Conservation (phyloP, 2,113 vertebrate genomes). For the Pungitius pungitius region DNA sequence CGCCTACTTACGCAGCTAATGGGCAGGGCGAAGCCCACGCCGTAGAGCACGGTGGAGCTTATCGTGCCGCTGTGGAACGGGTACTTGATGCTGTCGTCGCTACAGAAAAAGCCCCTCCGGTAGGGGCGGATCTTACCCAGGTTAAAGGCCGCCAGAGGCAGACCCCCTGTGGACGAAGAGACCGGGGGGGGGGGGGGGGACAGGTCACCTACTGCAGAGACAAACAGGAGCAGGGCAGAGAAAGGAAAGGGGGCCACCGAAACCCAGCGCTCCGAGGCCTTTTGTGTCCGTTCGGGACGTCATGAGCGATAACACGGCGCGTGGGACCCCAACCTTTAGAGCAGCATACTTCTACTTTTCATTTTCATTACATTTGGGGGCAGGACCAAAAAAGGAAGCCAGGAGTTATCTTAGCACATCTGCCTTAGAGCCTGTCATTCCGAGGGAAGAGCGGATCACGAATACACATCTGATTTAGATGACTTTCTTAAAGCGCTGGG, state of each 20-base stretch:
- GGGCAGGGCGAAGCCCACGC: conserved; percentile 93
- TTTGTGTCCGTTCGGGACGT: background rate
- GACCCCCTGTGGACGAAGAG: conserved; percentile 90
- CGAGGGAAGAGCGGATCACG: background rate
- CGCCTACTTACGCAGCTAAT: conserved; percentile 96
- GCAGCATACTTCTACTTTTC: background rate
- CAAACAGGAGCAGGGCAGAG: background rate
- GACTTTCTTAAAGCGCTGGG: background rate
- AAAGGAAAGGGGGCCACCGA: background rate
- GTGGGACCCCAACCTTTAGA: background rate
- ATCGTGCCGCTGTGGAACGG: conserved; percentile 94
- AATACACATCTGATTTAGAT: background rate
- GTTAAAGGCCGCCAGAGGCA: conserved; percentile 97
- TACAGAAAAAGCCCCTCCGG: conserved; percentile 99
- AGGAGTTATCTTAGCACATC: background rate
- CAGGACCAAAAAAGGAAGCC: conserved; percentile 2
- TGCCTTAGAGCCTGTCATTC: too few species aligned
- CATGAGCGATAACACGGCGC: background rate
- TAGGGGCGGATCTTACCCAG: conserved; percentile 95
- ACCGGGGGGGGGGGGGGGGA: too few species aligned
- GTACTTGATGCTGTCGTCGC: conserved; percentile 96
- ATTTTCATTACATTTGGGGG: background rate
- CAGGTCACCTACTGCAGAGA: conserved; percentile 74
- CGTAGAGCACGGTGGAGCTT: conserved; percentile 90
- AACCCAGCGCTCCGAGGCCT: background rate